Evolutionary conservation across 2,113 vertebrate species (phyloP).

Genomic region (Notiomystis cincta): DNA sequence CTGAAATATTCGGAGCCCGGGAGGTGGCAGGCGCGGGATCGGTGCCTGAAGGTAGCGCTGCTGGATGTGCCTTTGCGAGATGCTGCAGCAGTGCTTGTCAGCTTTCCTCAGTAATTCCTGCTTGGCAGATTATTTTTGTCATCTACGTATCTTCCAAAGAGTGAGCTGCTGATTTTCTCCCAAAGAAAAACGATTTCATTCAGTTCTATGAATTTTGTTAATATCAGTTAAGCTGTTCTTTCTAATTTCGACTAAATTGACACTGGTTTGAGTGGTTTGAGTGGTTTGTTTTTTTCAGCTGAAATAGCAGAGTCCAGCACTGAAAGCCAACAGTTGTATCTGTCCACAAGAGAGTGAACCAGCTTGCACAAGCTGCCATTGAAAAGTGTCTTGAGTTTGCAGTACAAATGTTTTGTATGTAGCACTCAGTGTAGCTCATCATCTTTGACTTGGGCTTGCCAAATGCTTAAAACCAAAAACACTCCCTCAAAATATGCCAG

Average conservation of each 20-base stretch:
- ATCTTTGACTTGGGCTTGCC: not conserved
- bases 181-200: not conserved
- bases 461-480: not conserved
- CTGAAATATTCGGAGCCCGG: not conserved
- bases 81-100: not conserved
- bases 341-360: not conserved
- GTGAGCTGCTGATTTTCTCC: not conserved
- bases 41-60: not conserved
- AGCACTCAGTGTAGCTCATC: not conserved
- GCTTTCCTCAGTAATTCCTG: not conserved
- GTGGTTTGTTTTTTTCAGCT: not conserved
- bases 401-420: not conserved
- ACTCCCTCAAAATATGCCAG: not conserved
- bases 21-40: not conserved
- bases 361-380: not conserved
- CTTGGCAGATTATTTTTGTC: not conserved
- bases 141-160: not conserved
- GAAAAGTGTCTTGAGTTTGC: not conserved
- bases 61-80: not conserved
- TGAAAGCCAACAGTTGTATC: not conserved
- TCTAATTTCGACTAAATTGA: not conserved
- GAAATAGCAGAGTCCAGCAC: not conserved
- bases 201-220: not conserved
- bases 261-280: not conserved
- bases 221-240: not conserved